Base-by-base conservation (phyloP, 2,113 vertebrate species). In the Pyrgilauda ruficollis region DNA sequence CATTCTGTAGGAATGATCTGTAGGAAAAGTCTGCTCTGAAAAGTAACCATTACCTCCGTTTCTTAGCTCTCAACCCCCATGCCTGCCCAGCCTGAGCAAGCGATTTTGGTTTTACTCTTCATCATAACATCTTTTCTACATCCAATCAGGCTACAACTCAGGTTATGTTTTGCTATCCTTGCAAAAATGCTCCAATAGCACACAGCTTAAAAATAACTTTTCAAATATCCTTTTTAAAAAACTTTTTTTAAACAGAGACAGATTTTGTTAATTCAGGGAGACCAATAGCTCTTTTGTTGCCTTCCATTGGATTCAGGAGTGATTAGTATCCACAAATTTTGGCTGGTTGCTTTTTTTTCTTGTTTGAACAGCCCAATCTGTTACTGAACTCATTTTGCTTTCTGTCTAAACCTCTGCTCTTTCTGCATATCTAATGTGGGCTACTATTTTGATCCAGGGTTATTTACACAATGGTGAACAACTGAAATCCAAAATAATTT, bases 11-110 rank as follows among this genome's bases (percentile, higher is more conserved):
- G 19, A 55, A 8, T 31, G 30, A 19, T 33, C 5, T 21, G 6
- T 4, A 68, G 23, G 5, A 89, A 69, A 58, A 70, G 1, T 4
- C 22, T 85, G 0, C 3, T 64, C 23, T 27, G 43, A 63, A 78
- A 87, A 2, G 6, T 21, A 90, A 11, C 3, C 1, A 43, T 18
- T 6, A 27, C 5, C 30, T 63, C 9, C 0, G 0, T 59, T 85
- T 88, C 13, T 6, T 13, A 63, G 19, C 4, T 61, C 14, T 59
- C 20, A 90, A 39, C 18, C 2, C 3, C 8, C 5, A 24, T 13
- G 8, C 14, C 18, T 79, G 11, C 22, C 33, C 15, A 39, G 5
- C 1, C 30, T 31, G 6, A 31, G 41, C 5, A 76, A 73, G 7
- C 0, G 15, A 13, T 52, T 63, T 76, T 23, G 11, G 2, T 2